Conservation (phyloP, 2,888 invertebrate species). For the Apodemia zela region DNA sequence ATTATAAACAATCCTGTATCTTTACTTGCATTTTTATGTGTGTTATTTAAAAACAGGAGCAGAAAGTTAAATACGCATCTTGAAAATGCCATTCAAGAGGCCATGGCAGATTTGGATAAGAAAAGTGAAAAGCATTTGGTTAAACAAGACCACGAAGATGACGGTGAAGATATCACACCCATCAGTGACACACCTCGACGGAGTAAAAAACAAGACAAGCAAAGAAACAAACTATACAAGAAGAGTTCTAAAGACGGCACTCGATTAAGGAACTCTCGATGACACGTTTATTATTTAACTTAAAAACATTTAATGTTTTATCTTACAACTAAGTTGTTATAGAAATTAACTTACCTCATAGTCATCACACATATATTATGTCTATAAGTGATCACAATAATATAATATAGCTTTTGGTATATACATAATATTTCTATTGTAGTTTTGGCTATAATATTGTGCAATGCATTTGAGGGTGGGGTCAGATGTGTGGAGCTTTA, state of each 20-base stretch:
- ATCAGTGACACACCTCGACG: conserved; percentile 47
- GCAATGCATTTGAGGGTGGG: conserved; percentile 10
- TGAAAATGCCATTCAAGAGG: conserved; percentile 95
- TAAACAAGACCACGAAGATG: conserved; percentile 24
- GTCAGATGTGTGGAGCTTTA: conserved; percentile 16
- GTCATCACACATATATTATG: conserved; percentile 24
- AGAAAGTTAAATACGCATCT: conserved; percentile 94
- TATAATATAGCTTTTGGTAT: conserved; percentile 21
- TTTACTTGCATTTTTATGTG: conserved; percentile 28
- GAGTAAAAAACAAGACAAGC: conserved; percentile 47
- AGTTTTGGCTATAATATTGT: conserved; percentile 14
- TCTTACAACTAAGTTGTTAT: conserved; percentile 19
- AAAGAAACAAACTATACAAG: conserved; percentile 50
- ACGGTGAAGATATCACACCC: conserved; percentile 28
- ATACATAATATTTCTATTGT: conserved; percentile 16
- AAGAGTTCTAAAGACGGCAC: conserved; percentile 51
- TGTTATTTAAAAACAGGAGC: conserved; percentile 82
- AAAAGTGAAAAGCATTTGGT: conserved; percentile 59
- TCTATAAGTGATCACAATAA: conserved; percentile 19
- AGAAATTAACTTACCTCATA: conserved; percentile 22
- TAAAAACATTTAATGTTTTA: conserved; percentile 24
- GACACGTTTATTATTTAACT: conserved; percentile 48
- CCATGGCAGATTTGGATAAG: conserved; percentile 93
- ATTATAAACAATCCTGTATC: conserved; percentile 23
- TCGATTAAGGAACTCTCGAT: conserved; percentile 77